Evolutionary conservation across 2,797 vertebrate species (phyloP).

Genomic region (Craterocephalus amniculus): DNA sequence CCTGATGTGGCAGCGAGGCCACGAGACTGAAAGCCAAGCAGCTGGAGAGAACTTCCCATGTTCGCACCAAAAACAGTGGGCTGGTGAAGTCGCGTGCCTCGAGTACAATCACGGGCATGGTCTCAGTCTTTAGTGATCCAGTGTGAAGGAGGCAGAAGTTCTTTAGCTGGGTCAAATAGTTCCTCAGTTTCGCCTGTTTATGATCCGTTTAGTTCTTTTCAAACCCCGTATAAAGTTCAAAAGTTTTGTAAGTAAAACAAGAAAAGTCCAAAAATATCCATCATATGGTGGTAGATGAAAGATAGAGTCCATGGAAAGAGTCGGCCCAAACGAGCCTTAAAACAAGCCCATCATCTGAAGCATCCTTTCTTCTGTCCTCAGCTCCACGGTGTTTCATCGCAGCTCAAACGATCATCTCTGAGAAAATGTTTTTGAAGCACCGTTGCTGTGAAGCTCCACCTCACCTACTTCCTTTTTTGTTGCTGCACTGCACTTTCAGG

Average conservation of each 20-base stretch:
- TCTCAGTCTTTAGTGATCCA: conserved; percentile 8
- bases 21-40: conserved; percentile 81
- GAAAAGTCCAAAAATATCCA: neutral
- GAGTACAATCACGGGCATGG: conserved; percentile 82
- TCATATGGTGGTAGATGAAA: neutral
- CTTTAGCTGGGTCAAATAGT: neutral
- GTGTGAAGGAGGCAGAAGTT: conserved; percentile 15
- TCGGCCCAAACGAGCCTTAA: conserved; percentile 1
- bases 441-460: conserved; percentile 39
- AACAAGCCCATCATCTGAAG: neutral
- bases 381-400: conserved; percentile 3
- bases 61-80: conserved; percentile 76
- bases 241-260: conserved; percentile 10
- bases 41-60: conserved; percentile 68
- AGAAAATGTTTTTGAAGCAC: conserved; percentile 30
- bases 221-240: conserved; percentile 11
- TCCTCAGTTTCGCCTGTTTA: conserved; percentile 9
- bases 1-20: too few relatives aligned
- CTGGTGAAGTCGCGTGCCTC: conserved; percentile 78
- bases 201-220: neutral
- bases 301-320: conserved; percentile 17
- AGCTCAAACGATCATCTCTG: conserved; percentile 42
- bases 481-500: conserved; percentile 59
- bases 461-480: conserved; percentile 79
- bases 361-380: neutral